Base-by-base conservation (phyloP, 2,797 vertebrate species). In the Dallia pectoralis region DNA sequence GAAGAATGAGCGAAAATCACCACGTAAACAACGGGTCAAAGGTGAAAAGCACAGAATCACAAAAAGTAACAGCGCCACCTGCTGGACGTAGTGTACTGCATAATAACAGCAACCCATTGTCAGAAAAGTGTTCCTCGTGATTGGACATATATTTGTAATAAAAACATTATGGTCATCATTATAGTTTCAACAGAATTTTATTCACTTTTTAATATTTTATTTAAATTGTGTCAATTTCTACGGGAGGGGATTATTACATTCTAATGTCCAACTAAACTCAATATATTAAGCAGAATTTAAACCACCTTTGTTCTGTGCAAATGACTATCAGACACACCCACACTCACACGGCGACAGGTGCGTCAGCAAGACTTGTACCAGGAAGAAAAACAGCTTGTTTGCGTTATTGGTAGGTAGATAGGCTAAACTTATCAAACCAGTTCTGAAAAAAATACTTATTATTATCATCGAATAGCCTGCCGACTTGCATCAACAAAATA, bases 11-110 rank as follows among this genome's bases (percentile, higher is more conserved):
- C 22, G n/a, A 6, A 0, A 40, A 27, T 0, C 9, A 0, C 12
- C 88, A 93, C 91, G 92, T 92, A 75, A 74, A 73, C 87, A 71
- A 11, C 29, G 29, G 2, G 25, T n/a, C 67, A 30, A 33, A 25
- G 19, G 19, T 64, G 27, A 63, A 32, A 32, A 32, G 29, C 27
- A 8, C 16, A 32, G 18, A 64, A 64, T 14, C 4, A 64, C 5
- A 2, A 64, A 33, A 69, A 32, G 22, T 16, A 49, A 49, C 47
- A 69, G 67, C 67, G 29, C 67, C 67, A 9, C 7, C 47, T 69
- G 18, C 9, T 29, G 62, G 32, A 18, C 6, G 7, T 19, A 32
- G 32, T 30, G 29, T 9, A 64, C 6, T 8, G 16, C 29, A 64
- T 30, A 4, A 16, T 30, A 15, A 64, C 6, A 8, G 62, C 2